Percentiles rank a stretch among this genome's conserved stretches.
Conservation (phyloP, 2,888 invertebrate species). For the Neoascia interrupta region DNA sequence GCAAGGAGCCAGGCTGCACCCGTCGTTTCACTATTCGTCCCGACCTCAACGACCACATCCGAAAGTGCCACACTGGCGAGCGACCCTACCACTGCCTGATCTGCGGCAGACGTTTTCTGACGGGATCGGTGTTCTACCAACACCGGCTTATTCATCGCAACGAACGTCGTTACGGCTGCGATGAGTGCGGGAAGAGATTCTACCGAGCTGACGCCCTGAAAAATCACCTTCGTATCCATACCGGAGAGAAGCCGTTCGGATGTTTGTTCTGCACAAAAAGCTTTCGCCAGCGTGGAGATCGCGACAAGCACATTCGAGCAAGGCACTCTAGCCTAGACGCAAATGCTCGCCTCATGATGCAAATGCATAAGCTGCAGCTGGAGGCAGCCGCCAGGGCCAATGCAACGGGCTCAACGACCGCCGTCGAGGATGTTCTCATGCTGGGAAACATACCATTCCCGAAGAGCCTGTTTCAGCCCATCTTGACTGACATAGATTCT, state of each 20-base stretch:
- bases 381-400: conserved; percentile 75
- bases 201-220: conserved; percentile 84
- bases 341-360: conserved; percentile 78
- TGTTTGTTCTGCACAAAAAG: conserved; percentile 81
- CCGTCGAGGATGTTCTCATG: conserved; percentile 70
- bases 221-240: conserved; percentile 83
- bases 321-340: conserved; percentile 80
- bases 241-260: conserved; percentile 82
- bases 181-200: conserved; percentile 83
- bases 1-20: conserved; percentile 82
- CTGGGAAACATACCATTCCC: conserved; percentile 74
- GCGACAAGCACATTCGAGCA: conserved; percentile 82
- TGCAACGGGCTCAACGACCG: conserved; percentile 7
- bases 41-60: conserved; percentile 83
- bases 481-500: conserved; percentile 73
- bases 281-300: conserved; percentile 82
- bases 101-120: conserved; percentile 83
- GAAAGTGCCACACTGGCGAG: conserved; percentile 84
- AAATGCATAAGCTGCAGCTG: conserved; percentile 77
- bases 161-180: conserved; percentile 83
- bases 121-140: conserved; percentile 84
- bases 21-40: conserved; percentile 84
- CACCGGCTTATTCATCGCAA: conserved; percentile 84
- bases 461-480: conserved; percentile 73
- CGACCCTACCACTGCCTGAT: conserved; percentile 83